phyloP scores from a whole-genome alignment of 1,140 invertebrate genomes.

The Sminthurides bifidus region DNA sequence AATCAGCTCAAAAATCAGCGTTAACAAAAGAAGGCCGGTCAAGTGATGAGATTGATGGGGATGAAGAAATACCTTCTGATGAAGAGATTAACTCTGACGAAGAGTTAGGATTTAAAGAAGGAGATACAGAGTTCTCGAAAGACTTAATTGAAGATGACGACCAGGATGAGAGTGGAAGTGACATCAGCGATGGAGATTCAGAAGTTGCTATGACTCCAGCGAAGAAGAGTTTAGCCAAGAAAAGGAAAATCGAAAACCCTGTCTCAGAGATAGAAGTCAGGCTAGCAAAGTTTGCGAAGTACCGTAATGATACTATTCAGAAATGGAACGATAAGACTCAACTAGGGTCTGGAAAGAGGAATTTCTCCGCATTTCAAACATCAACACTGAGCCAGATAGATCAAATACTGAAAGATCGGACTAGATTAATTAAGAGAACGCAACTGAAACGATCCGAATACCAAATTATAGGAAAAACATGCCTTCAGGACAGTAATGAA shows the following conservation, averaged over 20 bases:
- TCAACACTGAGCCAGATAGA: slow-evolving; percentile 75
- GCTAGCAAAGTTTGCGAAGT: slow-evolving; percentile 52
- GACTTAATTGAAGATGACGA: slow-evolving; percentile 30
- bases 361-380: slow-evolving; percentile 56
- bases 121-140: slow-evolving; percentile 26
- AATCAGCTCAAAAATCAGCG: slow-evolving; percentile 2
- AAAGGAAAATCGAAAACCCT: slow-evolving; percentile 34
- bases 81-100: slow-evolving; percentile 47
- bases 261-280: slow-evolving; percentile 47
- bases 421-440: slow-evolving; percentile 64
- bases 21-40: slow-evolving; percentile 27
- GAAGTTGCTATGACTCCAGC: slow-evolving; percentile 37
- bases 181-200: slow-evolving; percentile 32
- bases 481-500: too few species aligned
- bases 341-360: slow-evolving; percentile 46
- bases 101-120: slow-evolving; percentile 32
- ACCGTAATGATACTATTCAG: slow-evolving; percentile 63
- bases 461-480: slow-evolving; percentile 56
- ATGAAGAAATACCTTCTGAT: slow-evolving; percentile 42
- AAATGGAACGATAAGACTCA: slow-evolving; percentile 89
- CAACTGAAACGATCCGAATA: slow-evolving; percentile 65
- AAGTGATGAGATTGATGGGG: slow-evolving; percentile 40
- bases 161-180: slow-evolving; percentile 16
- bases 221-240: slow-evolving; percentile 18
- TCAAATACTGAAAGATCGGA: slow-evolving; percentile 63